Percentiles rank a stretch among this genome's conserved stretches.
Evolutionary conservation across 2,888 invertebrate genomes (phyloP).

Genomic region (Coenonympha glycerion): DNA sequence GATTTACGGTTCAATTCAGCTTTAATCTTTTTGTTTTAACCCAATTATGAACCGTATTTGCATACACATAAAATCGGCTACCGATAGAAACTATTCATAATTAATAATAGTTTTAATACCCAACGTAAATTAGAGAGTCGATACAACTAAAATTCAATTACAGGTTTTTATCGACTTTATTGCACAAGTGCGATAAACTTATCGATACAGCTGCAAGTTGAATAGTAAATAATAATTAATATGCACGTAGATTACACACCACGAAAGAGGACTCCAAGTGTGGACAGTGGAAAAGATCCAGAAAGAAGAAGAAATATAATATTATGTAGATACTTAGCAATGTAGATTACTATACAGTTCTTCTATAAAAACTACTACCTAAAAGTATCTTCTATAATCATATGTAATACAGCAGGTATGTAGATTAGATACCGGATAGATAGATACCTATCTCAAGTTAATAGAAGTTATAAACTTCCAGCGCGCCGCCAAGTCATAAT

Average conservation of each 20-base stretch:
- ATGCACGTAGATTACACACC: too few species aligned
- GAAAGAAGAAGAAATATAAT: too few species aligned
- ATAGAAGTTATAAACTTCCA: constrained; percentile 18
- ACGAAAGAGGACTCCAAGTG: too few species aligned
- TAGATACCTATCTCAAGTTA: too few species aligned
- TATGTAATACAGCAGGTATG: not conserved
- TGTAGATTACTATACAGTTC: too few species aligned
- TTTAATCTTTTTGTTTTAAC: not conserved
- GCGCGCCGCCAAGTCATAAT: constrained; percentile 33
- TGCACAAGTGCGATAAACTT: not conserved
- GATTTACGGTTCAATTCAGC: not conserved
- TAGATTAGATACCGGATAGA: too few species aligned
- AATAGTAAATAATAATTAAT: too few species aligned
- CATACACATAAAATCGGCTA: not conserved
- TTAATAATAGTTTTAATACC: not conserved
- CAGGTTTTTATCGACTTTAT: not conserved
- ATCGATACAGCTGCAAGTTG: not conserved
- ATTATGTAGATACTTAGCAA: too few species aligned
- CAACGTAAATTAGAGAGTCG: not conserved
- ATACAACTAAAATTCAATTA: not conserved
- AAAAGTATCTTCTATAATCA: too few species aligned
- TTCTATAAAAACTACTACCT: too few species aligned
- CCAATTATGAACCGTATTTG: not conserved
- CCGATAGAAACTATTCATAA: not conserved
- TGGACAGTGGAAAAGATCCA: too few species aligned